phyloP scores from a whole-genome alignment of 2,797 vertebrate genomes.

The Petrocephalus sullivani region DNA sequence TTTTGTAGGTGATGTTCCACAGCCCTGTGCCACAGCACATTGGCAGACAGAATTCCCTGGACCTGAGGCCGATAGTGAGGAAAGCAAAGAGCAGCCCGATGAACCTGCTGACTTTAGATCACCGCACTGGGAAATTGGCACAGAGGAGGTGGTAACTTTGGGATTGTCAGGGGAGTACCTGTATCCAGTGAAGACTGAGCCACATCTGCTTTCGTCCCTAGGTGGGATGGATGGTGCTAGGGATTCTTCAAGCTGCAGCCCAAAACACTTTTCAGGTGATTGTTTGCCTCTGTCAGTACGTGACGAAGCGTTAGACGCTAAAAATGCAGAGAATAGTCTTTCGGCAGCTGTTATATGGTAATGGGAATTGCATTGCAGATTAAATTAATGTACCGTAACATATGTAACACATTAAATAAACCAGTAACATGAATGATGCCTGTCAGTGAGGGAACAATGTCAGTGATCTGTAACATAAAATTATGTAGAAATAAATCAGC shows the following conservation, averaged over 20 bases:
- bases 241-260: slow-evolving; percentile 31
- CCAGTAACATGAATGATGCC: not conserved
- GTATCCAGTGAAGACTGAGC: slow-evolving; percentile 42
- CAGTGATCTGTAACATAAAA: not conserved
- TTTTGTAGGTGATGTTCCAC: slow-evolving; percentile 22
- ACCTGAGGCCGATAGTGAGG: slow-evolving; percentile 31
- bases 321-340: not conserved
- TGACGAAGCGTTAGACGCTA: not conserved
- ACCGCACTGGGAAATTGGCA: slow-evolving; percentile 34
- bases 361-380: not conserved
- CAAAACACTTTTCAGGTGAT: slow-evolving; percentile 33
- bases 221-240: slow-evolving; percentile 28
- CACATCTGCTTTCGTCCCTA: slow-evolving; percentile 32
- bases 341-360: not conserved
- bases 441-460: not conserved
- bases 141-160: slow-evolving; percentile 45
- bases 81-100: slow-evolving; percentile 25
- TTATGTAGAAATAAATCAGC: not conserved
- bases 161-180: slow-evolving; percentile 47
- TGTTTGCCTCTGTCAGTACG: not conserved
- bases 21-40: slow-evolving; percentile 17
- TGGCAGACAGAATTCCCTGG: slow-evolving; percentile 35
- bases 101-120: slow-evolving; percentile 23
- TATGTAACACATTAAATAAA: not conserved
- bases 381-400: not conserved